Evolutionary conservation across 2,888 invertebrate genomes (phyloP).

Genomic region (Esperia sulphurella): DNA sequence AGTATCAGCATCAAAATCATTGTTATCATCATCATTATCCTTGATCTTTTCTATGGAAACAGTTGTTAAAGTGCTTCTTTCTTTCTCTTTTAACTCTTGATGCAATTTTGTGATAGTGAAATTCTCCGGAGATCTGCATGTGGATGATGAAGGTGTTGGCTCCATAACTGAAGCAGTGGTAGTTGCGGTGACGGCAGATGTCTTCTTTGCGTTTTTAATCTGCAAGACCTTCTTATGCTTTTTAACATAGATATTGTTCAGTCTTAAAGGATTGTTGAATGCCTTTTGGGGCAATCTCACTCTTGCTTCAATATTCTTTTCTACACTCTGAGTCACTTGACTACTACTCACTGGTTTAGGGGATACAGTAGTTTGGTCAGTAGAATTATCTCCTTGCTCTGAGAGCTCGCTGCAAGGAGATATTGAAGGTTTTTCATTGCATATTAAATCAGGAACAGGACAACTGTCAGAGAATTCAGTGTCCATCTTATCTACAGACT

Average conservation of each 20-base stretch:
- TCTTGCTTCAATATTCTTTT: conserved; percentile 27
- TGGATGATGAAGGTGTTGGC: conserved; percentile 47
- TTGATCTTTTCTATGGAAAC: conserved; percentile 52
- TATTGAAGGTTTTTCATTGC: conserved; percentile 74
- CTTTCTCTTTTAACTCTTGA: conserved; percentile 25
- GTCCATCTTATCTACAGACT: conserved; percentile 57
- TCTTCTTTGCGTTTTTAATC: conserved; percentile 58
- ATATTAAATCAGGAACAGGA: conserved; percentile 70
- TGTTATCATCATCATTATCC: conserved; percentile 28
- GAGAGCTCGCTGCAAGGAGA: conserved; percentile 73
- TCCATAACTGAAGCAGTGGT: conserved; percentile 23
- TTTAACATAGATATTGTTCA: conserved; percentile 67
- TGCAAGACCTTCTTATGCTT: conserved; percentile 68
- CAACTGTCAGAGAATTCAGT: conserved; percentile 65
- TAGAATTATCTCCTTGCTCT: conserved; percentile 65
- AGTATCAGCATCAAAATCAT: conserved; percentile 56
- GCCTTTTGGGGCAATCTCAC: conserved; percentile 29
- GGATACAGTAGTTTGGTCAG: conserved; percentile 43
- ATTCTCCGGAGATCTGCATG: conserved; percentile 45
- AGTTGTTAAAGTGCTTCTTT: conserved; percentile 39
- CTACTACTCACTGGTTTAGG: conserved; percentile 40
- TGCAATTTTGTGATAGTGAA: conserved; percentile 52
- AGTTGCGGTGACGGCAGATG: conserved; percentile 16
- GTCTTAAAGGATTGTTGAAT: conserved; percentile 44
- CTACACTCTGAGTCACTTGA: conserved; percentile 21